Percentiles rank a stretch among this genome's conserved stretches.
Evolutionary conservation across 2,797 vertebrate species (phyloP).

Genomic region (Sebastes vulpes): DNA sequence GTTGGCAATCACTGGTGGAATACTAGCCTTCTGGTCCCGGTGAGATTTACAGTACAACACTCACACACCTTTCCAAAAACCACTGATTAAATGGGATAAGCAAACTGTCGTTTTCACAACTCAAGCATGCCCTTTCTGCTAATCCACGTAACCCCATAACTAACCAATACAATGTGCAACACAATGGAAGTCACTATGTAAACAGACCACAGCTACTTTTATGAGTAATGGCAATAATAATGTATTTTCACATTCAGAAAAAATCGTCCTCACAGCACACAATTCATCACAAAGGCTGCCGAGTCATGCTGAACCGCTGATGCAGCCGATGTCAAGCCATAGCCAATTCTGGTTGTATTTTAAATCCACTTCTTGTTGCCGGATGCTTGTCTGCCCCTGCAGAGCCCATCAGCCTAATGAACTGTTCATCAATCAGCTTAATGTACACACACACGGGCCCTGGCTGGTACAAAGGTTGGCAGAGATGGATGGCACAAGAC

Average conservation of each 20-base stretch:
- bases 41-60: constrained; percentile 54
- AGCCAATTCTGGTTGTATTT: constrained; percentile 37
- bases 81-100: constrained; percentile 22
- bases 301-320: constrained; percentile 24
- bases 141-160: constrained; percentile 5
- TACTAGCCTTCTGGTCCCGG: constrained; percentile 48
- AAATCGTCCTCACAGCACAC: not conserved
- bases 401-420: constrained; percentile 79
- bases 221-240: not conserved
- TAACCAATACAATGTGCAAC: not conserved
- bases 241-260: not conserved
- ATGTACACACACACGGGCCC: constrained; percentile 40
- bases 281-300: constrained; percentile 17
- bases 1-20: constrained; percentile 32
- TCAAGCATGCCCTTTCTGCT: not conserved
- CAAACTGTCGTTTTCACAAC: not conserved
- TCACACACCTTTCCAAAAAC: constrained; percentile 21
- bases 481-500: constrained; percentile 58
- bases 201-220: not conserved
- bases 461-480: constrained; percentile 47
- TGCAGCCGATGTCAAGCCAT: constrained; percentile 6
- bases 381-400: constrained; percentile 36
- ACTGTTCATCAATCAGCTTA: constrained; percentile 77
- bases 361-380: constrained; percentile 51
- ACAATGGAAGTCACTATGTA: not conserved